A percentile compares a stretch with the other conserved stretches of the same genome.
phyloP scores from a whole-genome alignment of 2,113 vertebrate genomes.

The Paramisgurnus dabryanus region DNA sequence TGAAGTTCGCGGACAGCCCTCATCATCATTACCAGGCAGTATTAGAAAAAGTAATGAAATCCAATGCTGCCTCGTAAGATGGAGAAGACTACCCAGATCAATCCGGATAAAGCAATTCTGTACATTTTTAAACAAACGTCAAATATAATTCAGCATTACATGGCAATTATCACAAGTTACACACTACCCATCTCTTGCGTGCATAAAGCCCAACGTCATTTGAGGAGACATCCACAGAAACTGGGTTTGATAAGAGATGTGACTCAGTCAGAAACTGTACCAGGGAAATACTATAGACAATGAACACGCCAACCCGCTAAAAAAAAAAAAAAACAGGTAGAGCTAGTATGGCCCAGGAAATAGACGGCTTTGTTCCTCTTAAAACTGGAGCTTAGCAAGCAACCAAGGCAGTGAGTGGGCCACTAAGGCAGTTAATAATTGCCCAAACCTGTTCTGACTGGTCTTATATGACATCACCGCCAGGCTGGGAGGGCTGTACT shows the following conservation, averaged over 20 bases:
- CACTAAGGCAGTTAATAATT: slow-evolving; percentile 77
- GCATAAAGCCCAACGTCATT: slow-evolving; percentile 22
- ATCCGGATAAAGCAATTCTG: not conserved
- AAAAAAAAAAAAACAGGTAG: slow-evolving; percentile 50
- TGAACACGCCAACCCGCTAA: slow-evolving; percentile 35
- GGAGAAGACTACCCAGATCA: slow-evolving; percentile 79
- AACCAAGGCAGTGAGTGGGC: slow-evolving; percentile 67
- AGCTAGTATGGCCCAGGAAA: slow-evolving; percentile 38
- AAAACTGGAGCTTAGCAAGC: slow-evolving; percentile 57
- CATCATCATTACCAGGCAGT: slow-evolving; percentile 99
- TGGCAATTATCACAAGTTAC: not conserved
- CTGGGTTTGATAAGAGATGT: slow-evolving; percentile 40
- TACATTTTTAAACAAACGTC: too few species aligned
- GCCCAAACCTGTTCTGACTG: slow-evolving; percentile 77
- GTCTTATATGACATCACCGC: slow-evolving; percentile 69
- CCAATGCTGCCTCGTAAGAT: slow-evolving; percentile 99
- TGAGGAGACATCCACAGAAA: slow-evolving; percentile 32
- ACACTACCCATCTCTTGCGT: not conserved
- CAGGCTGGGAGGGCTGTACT: slow-evolving; percentile 58
- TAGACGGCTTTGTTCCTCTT: slow-evolving; percentile 61
- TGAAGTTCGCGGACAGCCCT: slow-evolving; percentile 77
- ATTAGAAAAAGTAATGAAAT: slow-evolving; percentile 93
- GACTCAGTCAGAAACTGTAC: slow-evolving; percentile 29
- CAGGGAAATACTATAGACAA: slow-evolving; percentile 21
- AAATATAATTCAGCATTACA: too few species aligned